These are phyloP conservation scores for Cydia amplana DNA, from an alignment of 1,140 invertebrate species.

Conservation along the genomic window DNA sequence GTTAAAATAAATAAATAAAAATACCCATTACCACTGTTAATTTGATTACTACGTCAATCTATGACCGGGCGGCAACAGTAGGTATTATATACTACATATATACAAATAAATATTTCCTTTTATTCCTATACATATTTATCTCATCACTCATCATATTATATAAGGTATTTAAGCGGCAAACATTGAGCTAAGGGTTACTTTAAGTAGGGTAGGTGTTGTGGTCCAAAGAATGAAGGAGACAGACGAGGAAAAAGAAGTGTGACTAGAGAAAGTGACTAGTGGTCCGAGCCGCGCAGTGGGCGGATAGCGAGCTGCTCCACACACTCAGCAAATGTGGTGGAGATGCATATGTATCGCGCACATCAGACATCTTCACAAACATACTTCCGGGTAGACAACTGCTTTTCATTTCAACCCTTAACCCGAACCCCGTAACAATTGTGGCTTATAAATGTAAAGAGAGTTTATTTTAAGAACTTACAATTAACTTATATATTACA, in stretches of 20 bases:
- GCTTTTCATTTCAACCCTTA: slow-evolving; percentile 4
- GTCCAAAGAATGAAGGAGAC: not conserved
- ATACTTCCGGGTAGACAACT: not conserved
- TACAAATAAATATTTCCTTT: slow-evolving; percentile 11
- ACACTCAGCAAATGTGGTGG: not conserved
- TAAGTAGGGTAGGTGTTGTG: not conserved
- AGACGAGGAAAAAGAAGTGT: not conserved
- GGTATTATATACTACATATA: not conserved
- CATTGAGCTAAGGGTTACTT: not conserved
- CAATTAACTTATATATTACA: slow-evolving; percentile 75
- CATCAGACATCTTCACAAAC: not conserved
- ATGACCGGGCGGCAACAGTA: slow-evolving; percentile 1
- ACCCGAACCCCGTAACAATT: slow-evolving; percentile 43
- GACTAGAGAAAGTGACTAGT: not conserved
- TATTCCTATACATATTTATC: not conserved
- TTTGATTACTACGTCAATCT: not conserved
- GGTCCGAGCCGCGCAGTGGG: not conserved
- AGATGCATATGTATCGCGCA: not conserved
- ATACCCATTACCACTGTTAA: not conserved
- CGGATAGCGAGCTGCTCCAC: not conserved
- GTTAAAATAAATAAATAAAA: not conserved
- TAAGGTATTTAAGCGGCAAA: not conserved
- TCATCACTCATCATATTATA: not conserved
- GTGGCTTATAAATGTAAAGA: slow-evolving; percentile 77
- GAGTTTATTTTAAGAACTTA: slow-evolving; percentile 75